These are phyloP conservation scores for Harpagus bidentatus DNA, from an alignment of 2,113 vertebrate genomes.

Conservation along the genomic window DNA sequence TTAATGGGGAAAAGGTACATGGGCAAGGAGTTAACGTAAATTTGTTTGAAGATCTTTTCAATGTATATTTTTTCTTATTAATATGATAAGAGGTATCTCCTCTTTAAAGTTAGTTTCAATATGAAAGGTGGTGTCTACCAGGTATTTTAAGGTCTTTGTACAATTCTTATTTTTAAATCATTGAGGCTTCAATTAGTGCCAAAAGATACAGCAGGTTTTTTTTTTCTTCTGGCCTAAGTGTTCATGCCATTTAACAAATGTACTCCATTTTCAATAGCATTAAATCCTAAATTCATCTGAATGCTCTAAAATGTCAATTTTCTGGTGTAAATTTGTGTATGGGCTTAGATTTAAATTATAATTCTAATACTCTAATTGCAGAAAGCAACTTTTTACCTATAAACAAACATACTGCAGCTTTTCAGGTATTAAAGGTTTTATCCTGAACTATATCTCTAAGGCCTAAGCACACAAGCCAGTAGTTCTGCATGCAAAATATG, in stretches of 20 bases:
- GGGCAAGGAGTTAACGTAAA: not conserved
- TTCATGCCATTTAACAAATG: not conserved
- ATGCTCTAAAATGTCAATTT: not conserved
- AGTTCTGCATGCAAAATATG: not conserved
- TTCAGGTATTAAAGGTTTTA: not conserved
- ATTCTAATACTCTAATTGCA: not conserved
- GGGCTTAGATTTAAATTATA: not conserved
- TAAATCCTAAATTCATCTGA: not conserved
- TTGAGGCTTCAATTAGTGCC: not conserved
- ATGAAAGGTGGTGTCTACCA: not conserved
- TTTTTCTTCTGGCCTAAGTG: not conserved
- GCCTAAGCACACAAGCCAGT: not conserved
- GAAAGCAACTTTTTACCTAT: not conserved
- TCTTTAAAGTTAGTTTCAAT: not conserved
- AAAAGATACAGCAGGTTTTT: accelerated
- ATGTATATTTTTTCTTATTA: not conserved
- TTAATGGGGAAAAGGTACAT: not conserved
- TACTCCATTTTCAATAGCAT: not conserved
- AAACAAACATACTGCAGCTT: not conserved
- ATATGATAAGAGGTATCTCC: not conserved
- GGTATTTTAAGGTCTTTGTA: not conserved
- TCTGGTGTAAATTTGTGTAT: not conserved
- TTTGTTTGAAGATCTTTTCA: not conserved
- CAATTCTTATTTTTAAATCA: not conserved
- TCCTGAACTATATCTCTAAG: not conserved